Percentiles rank a stretch among this genome's conserved stretches.
Conservation (phyloP, 2,113 vertebrate species). For the Marcusenius ussheri region DNA sequence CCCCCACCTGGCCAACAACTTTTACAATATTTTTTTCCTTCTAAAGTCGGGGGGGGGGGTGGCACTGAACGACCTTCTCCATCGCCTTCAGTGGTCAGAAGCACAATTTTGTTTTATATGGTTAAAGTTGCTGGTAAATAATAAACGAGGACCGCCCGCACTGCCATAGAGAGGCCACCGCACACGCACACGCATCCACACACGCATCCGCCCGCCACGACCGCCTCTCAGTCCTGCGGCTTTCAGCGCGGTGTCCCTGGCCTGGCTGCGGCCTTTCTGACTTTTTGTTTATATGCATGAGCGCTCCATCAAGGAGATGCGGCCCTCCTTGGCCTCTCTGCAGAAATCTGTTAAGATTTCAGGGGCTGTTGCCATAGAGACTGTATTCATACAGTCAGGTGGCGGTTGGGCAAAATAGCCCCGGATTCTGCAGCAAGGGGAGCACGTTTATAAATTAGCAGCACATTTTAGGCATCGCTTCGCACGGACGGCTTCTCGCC, state of each 20-base stretch:
- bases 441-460: background rate
- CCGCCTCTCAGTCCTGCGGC: background rate
- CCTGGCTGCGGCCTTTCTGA: background rate
- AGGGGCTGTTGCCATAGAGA: conserved; percentile 1
- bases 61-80: background rate
- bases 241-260: background rate
- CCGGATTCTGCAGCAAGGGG: background rate
- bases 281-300: conserved; percentile 5
- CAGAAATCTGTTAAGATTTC: conserved; percentile 8
- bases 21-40: background rate
- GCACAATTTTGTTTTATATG: background rate
- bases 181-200: background rate
- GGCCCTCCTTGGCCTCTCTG: background rate
- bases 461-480: background rate
- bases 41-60: background rate
- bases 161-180: background rate
- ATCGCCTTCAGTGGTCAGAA: background rate
- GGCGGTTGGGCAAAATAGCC: background rate
- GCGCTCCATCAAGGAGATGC: background rate
- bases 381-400: conserved; percentile 6
- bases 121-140: background rate
- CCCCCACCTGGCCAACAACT: background rate
- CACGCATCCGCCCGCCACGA: background rate
- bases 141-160: background rate
- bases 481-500: background rate